Base-by-base conservation (phyloP, 2,797 vertebrate genomes). In the Syngnathus acus region DNA sequence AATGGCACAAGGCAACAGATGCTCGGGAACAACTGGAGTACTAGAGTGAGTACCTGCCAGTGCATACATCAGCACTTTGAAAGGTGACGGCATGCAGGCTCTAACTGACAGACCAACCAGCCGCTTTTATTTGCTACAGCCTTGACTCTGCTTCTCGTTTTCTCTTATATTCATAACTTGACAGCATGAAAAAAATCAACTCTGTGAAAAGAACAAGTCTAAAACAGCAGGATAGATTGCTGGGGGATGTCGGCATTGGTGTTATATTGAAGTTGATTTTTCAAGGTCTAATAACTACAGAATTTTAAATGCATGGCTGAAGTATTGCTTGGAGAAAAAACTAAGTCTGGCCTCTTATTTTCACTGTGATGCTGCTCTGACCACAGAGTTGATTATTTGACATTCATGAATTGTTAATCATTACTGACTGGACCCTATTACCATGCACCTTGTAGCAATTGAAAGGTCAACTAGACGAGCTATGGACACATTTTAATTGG, bases 401-500 rank as follows among this genome's bases (percentile, higher is more conserved):
- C 83, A 85, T 82, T 80, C 79, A 83, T 81, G 79, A 70, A 87
- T 82, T 78, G 83, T 84, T 88, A 82, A 80, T 79, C 76, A 68
- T 79, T 82, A 45, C 53, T 43, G 48, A 65, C 38, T 62, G 66
- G 73, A 73, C 69, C 73, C 76, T 81, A 74, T 78, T 67, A 73
- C 65, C 62, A 53, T 42, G 66, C 64, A 65, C 38, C 50, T 17
- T 45, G 75, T 68, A 67, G 71, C 26, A 39, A 78, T 72, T 77
- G 72, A 75, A 78, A 67, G 68, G 79, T 83, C 82, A 83, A 75
- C 74, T 68, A 76, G 81, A 75, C 39, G 50, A 62, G 62, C 38
- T 86, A 87, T 87, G 79, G 84, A 79, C 81, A 84, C 62, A 68
- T 86, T 84, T 78, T 83, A 85, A 84, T 86, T 83, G 85, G 84